A percentile compares a stretch with the other conserved stretches of the same genome.
phyloP scores from a whole-genome alignment of 2,888 invertebrate genomes.

The Drosophila rubida region DNA sequence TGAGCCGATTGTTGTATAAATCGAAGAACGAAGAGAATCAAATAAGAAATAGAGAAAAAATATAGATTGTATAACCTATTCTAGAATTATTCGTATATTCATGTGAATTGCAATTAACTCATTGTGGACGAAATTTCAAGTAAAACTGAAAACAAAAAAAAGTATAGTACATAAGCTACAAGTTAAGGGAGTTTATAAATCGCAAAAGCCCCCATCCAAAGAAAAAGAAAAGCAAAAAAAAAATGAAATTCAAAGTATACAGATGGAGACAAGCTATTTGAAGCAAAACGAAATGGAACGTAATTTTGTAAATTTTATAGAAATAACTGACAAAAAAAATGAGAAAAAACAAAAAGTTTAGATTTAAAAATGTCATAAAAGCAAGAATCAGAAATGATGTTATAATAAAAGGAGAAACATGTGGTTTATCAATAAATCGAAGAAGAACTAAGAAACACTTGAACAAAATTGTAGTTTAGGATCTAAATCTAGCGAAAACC shows the following conservation, averaged over 20 bases:
- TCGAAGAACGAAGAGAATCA: slow-evolving; percentile 45
- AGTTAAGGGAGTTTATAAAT: slow-evolving; percentile 65
- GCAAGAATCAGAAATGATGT: slow-evolving; percentile 28
- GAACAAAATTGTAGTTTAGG: slow-evolving; percentile 74
- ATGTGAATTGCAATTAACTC: slow-evolving; percentile 45
- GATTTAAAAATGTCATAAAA: slow-evolving; percentile 42
- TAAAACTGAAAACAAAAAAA: slow-evolving; percentile 45
- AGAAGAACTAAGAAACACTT: slow-evolving; percentile 46
- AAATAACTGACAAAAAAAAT: slow-evolving; percentile 64
- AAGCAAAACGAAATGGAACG: slow-evolving; percentile 60
- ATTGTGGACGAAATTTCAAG: slow-evolving; percentile 57
- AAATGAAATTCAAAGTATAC: slow-evolving; percentile 29
- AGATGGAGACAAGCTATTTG: slow-evolving; percentile 19
- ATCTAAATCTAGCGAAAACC: slow-evolving; percentile 58
- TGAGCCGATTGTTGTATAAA: slow-evolving; percentile 84
- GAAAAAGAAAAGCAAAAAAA: not conserved
- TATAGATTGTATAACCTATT: slow-evolving; percentile 56
- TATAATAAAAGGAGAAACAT: slow-evolving; percentile 8
- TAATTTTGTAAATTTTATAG: slow-evolving; percentile 83
- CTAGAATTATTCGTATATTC: slow-evolving; percentile 58
- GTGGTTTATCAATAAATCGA: slow-evolving; percentile 62
- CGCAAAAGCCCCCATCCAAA: slow-evolving; percentile 28
- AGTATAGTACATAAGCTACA: slow-evolving; percentile 54
- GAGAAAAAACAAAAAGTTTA: slow-evolving; percentile 55
- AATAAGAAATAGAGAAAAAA: slow-evolving; percentile 41